Evolutionary conservation across 1,140 invertebrate species (phyloP).

Genomic region (Doryteuthis pealeii): DNA sequence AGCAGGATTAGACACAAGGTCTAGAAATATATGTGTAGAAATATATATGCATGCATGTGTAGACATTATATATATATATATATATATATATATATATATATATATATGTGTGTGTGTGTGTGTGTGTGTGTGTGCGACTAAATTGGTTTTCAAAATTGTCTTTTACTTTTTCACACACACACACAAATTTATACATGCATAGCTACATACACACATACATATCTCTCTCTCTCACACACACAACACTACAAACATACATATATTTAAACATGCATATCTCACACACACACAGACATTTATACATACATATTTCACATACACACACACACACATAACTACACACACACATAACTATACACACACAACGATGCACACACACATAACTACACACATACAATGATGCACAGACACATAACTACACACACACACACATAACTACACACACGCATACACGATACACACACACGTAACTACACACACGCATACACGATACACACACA

Average conservation of each 20-base stretch:
- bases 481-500: not conserved
- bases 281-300: no score
- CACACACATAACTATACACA: no score
- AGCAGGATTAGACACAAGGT: no score
- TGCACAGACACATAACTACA: not conserved
- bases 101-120: not conserved
- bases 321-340: no score
- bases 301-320: no score
- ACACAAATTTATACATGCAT: not conserved
- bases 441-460: not conserved
- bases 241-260: not conserved
- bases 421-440: not conserved
- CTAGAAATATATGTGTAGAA: no score
- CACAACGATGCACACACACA: no score
- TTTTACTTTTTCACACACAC: not conserved
- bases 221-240: not conserved
- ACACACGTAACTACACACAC: not conserved
- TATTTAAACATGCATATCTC: not conserved
- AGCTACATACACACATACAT: not conserved
- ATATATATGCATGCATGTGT: not conserved
- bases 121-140: not conserved
- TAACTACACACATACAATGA: no score
- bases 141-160: no score
- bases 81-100: conserved; percentile 9
- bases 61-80: not conserved